Evolutionary conservation across 2,113 vertebrate species (phyloP).

Genomic region (Atrichornis clamosus): DNA sequence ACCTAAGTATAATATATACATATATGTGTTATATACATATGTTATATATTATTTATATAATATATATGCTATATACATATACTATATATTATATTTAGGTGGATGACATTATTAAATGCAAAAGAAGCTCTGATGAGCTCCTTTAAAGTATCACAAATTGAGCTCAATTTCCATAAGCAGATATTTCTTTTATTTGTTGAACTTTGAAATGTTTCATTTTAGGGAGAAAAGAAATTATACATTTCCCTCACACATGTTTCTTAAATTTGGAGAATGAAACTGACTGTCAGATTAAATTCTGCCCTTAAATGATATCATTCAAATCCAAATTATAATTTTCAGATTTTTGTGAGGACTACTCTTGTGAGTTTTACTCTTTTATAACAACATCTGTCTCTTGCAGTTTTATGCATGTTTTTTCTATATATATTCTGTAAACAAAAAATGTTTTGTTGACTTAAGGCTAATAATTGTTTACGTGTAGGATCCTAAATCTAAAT

Average conservation of each 20-base stretch:
- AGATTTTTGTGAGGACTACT: background rate
- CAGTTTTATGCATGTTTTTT: background rate
- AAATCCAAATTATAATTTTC: background rate
- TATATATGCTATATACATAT: background rate
- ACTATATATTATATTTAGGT: background rate
- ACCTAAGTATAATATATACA: background rate
- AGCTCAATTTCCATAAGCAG: background rate
- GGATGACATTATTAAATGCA: background rate
- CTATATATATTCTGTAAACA: background rate
- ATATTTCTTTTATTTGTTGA: background rate
- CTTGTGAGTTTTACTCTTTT: background rate
- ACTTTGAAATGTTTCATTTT: background rate
- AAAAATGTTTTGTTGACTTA: background rate
- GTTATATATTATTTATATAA: background rate
- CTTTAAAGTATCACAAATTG: background rate
- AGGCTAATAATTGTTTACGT: background rate
- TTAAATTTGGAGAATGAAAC: background rate
- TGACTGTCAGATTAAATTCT: background rate
- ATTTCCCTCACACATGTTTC: rapidly evolving
- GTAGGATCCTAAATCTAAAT: background rate
- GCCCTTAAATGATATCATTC: background rate
- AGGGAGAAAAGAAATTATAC: background rate
- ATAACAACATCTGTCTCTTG: background rate
- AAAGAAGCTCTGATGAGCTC: background rate
- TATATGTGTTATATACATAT: no score